These are phyloP conservation scores for Bemisia tabaci DNA, from an alignment of 1,140 invertebrate genomes.

Conservation along the genomic window DNA sequence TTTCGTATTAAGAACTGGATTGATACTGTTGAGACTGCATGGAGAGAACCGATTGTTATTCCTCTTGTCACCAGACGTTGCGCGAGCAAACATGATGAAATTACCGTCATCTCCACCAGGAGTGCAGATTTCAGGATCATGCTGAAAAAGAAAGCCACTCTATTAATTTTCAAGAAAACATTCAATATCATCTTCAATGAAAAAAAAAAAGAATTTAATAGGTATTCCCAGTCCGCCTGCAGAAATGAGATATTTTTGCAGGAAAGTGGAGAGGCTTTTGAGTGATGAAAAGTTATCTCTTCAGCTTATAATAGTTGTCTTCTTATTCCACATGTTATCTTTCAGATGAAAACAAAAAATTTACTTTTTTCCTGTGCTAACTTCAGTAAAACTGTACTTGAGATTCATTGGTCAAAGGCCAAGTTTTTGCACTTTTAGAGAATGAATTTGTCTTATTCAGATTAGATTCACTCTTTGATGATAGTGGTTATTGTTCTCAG, in stretches of 20 bases:
- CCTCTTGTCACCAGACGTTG: slow-evolving; percentile 87
- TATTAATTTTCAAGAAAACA: background rate
- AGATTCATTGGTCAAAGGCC: no score
- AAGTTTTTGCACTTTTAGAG: no score
- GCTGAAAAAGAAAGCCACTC: slow-evolving; percentile 42
- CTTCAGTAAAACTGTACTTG: no score
- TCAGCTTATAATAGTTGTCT: no score
- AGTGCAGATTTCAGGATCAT: slow-evolving; percentile 86
- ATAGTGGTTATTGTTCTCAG: no score
- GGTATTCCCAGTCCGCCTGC: no score
- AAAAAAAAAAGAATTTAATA: background rate
- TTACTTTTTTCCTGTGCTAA: no score
- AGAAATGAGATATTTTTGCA: background rate
- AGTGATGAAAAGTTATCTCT: slow-evolving; percentile 4
- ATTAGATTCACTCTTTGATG: no score
- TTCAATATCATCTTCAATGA: no score
- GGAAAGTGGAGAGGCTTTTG: background rate
- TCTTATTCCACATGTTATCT: no score
- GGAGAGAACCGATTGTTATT: slow-evolving; percentile 73
- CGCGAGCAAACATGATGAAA: slow-evolving; percentile 94
- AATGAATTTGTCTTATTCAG: no score
- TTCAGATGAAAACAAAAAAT: no score
- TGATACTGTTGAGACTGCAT: slow-evolving; percentile 81
- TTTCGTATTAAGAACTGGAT: slow-evolving; percentile 85
- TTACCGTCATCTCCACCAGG: slow-evolving; percentile 89